Base-by-base conservation (phyloP, 2,113 vertebrate species). In the Tragulus kanchil region DNA sequence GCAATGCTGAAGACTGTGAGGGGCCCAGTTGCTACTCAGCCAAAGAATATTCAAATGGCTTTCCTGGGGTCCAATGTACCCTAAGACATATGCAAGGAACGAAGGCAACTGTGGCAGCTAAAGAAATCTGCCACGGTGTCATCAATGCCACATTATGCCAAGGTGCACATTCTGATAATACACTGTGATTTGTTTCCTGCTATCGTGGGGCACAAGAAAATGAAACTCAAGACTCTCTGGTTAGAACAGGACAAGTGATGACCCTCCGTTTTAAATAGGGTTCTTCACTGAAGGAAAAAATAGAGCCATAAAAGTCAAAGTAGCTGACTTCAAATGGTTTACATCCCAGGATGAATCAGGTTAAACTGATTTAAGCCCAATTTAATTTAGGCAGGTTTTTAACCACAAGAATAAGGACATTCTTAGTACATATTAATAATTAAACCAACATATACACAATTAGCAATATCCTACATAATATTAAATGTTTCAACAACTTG, bases 371-470 rank as follows among this genome's bases (percentile, higher is more conserved):
- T 98, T 98, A 98, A 99, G 99, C 98, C 98, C 98, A 99, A 99
- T 98, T 99, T 98, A 99, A 99, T 99, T 99, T 97, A 99, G 98
- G 98, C 99, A 99, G 98, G 98, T 99, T 98, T 98, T 98, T 97
- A 98, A 98, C 98, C 98, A 98, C 98, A 99, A 99, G 98, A 99
- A 99, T 99, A 98, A 98, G 97, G 98, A 98, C 98, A 99, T 98
- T 99, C 98, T 99, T 99, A 99, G 98, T 99, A 98, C 96, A 85
- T 98, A 99, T 99, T 98, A 99, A 99, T 99, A 99, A 99, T 99
- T 99, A 99, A 99, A 99, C 97, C 98, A 98, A 99, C 98, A 99
- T 99, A 98, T 99, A 99, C 99, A 99, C 99, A 99, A 98, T 98
- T 98, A 98, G 98, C 98, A 98, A 99, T 98, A 99, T 98, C 98